Evolutionary conservation across 1,140 invertebrate genomes (phyloP).

Genomic region (Anagrus nilaparvatae): DNA sequence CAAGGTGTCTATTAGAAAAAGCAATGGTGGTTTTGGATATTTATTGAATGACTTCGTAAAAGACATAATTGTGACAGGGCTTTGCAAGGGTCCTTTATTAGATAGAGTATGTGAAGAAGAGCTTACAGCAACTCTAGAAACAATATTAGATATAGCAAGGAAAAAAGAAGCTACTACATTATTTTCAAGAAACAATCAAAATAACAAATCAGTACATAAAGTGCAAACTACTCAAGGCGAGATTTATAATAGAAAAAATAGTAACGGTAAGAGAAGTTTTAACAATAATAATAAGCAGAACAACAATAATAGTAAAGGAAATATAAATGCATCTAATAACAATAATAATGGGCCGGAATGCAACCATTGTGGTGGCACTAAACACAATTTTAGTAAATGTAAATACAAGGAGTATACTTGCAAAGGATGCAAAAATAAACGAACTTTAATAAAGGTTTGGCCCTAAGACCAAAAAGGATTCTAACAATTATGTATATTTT

Average conservation of each 20-base stretch:
- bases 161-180: conserved; percentile 20
- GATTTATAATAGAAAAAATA: no score
- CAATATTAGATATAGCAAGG: conserved; percentile 15
- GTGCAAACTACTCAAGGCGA: no score
- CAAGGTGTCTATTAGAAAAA: conserved; percentile 9
- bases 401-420: no score
- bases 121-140: conserved; percentile 10
- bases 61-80: conserved; percentile 23
- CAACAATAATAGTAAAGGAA: no score
- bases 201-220: no score
- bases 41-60: conserved; percentile 18
- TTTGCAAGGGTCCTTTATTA: conserved; percentile 15
- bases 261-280: no score
- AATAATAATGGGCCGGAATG: neutral
- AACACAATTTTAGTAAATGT: no score
- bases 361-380: neutral
- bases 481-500: no score
- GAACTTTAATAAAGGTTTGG: no score
- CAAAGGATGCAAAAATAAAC: no score
- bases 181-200: conserved; percentile 1
- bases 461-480: no score
- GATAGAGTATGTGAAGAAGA: conserved; percentile 22
- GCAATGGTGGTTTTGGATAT: conserved; percentile 15
- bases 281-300: no score
- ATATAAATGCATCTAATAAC: conserved; percentile 11